Percentiles rank a stretch among this genome's conserved stretches.
These are phyloP conservation scores for Recurvirostra avosetta DNA, from an alignment of 2,113 vertebrate genomes.

Conservation along the genomic window DNA sequence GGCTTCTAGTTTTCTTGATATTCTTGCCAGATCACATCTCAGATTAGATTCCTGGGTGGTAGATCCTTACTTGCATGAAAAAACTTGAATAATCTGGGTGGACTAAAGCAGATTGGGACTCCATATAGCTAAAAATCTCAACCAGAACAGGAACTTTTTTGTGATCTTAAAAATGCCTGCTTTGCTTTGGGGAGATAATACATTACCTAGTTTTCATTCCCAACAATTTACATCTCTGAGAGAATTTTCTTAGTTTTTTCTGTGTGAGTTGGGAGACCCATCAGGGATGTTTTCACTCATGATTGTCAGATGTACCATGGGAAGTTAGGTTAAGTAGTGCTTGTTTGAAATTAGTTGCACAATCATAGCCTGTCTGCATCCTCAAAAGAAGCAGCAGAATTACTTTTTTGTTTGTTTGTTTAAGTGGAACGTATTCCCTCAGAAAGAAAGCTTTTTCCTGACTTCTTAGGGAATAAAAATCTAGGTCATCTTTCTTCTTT, in stretches of 20 bases:
- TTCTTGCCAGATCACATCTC: neutral
- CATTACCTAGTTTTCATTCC: neutral
- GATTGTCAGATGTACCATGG: neutral
- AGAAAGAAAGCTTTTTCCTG: neutral
- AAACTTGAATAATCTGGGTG: neutral
- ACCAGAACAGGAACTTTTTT: neutral
- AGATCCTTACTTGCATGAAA: neutral
- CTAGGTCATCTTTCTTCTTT: constrained; percentile 1
- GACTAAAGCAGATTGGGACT: neutral
- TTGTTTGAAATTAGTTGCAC: neutral
- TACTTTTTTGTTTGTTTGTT: neutral
- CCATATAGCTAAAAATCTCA: neutral
- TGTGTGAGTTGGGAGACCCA: neutral
- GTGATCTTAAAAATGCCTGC: neutral
- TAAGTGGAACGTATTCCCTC: neutral
- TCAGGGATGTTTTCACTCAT: neutral
- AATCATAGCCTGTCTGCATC: neutral
- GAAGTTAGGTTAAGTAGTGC: neutral
- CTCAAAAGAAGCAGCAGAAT: neutral
- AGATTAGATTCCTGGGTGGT: neutral
- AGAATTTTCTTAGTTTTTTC: neutral
- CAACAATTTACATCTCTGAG: neutral
- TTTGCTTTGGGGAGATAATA: neutral
- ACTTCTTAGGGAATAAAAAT: neutral
- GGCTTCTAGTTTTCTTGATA: neutral